These are phyloP conservation scores for Urocolius indicus DNA, from an alignment of 2,113 vertebrate genomes.

Conservation along the genomic window DNA sequence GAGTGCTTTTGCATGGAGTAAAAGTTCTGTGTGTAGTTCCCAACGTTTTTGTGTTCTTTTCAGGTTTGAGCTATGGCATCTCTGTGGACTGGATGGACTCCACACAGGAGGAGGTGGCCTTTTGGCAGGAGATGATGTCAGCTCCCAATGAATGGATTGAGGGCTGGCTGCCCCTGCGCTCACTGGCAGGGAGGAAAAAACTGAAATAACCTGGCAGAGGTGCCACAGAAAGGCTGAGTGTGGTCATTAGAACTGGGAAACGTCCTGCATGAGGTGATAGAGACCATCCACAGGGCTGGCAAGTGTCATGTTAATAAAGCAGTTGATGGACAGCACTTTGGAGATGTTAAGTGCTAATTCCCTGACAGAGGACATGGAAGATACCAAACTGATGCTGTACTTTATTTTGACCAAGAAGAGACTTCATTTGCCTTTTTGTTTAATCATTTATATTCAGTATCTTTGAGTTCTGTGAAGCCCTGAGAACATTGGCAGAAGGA, in stretches of 20 bases:
- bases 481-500: neutral
- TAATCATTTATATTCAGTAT: neutral
- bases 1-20: neutral
- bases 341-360: neutral
- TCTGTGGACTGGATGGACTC: conserved; percentile 79
- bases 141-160: conserved; percentile 76
- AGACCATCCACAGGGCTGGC: neutral
- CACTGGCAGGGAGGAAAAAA: conserved; percentile 55
- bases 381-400: neutral
- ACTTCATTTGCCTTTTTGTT: neutral
- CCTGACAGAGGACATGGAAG: neutral
- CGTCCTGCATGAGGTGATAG: neutral
- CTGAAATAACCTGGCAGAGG: neutral
- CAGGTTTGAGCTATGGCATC: conserved; percentile 76
- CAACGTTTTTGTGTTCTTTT: neutral
- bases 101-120: conserved; percentile 73
- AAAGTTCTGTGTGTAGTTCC: neutral
- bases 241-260: neutral
- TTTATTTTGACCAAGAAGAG: neutral
- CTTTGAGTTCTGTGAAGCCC: neutral
- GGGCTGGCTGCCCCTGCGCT: conserved; percentile 71
- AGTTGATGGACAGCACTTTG: neutral
- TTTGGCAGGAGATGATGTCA: conserved; percentile 78
- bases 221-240: neutral
- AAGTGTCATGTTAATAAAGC: neutral